Conservation (phyloP, 2,797 vertebrate species). For the Chrosomus eos region DNA sequence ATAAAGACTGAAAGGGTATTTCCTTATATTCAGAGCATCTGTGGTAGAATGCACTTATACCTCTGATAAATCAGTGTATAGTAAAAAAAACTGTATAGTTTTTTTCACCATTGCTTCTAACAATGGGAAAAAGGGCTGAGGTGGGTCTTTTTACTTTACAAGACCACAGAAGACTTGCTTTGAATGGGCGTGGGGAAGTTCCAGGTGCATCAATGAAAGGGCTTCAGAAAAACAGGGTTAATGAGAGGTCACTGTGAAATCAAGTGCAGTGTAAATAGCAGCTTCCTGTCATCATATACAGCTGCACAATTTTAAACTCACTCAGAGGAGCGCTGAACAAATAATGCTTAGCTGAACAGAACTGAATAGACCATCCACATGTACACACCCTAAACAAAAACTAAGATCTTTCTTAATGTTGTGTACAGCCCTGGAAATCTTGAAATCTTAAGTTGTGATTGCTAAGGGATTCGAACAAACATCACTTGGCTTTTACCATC, state of each 20-base stretch:
- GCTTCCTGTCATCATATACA: background rate
- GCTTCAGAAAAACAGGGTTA: slow-evolving; percentile 33
- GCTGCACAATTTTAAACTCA: background rate
- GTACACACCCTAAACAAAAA: background rate
- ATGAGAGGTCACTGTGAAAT: slow-evolving; percentile 14
- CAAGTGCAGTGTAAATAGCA: background rate
- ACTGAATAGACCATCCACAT: background rate
- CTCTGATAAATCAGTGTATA: background rate
- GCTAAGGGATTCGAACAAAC: background rate
- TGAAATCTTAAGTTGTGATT: background rate
- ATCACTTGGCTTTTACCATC: background rate
- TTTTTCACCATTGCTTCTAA: background rate
- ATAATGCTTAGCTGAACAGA: background rate
- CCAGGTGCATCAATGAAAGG: slow-evolving; percentile 23
- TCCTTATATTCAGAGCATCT: background rate
- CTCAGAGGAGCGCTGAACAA: background rate
- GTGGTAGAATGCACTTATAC: background rate
- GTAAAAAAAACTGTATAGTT: background rate
- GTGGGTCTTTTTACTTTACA: background rate
- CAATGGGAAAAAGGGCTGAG: background rate
- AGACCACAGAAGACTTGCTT: background rate
- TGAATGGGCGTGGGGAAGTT: background rate
- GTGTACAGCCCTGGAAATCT: slow-evolving; percentile 3
- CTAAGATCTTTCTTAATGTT: background rate
- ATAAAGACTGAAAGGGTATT: background rate